Evolutionary conservation across 2,797 vertebrate genomes (phyloP).

Genomic region (Pseudomugil tenellus): DNA sequence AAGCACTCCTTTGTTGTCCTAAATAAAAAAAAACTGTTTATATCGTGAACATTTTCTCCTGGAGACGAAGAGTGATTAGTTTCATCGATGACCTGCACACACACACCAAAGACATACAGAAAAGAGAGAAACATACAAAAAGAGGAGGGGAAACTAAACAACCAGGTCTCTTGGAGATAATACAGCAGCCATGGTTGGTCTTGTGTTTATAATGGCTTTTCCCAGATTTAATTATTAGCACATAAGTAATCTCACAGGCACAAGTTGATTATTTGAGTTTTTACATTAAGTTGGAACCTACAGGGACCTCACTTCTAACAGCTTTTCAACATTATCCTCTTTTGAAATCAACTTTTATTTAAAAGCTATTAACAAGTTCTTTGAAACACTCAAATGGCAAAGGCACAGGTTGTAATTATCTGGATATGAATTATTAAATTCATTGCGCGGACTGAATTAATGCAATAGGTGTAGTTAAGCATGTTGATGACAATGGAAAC

Average conservation of each 20-base stretch:
- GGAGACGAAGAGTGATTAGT: slow-evolving; percentile 27
- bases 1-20: slow-evolving; percentile 43
- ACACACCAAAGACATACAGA: neutral
- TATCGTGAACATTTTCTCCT: slow-evolving; percentile 39
- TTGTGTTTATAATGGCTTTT: slow-evolving; percentile 58
- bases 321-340: slow-evolving; percentile 61
- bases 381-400: slow-evolving; percentile 60
- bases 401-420: slow-evolving; percentile 61
- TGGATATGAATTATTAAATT: slow-evolving; percentile 69
- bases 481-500: slow-evolving; percentile 16
- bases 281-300: slow-evolving; percentile 65
- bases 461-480: slow-evolving; percentile 30
- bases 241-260: slow-evolving; percentile 66
- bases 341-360: slow-evolving; percentile 72
- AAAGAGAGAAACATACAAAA: neutral
- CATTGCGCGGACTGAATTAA: slow-evolving; percentile 49
- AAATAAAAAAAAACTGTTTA: slow-evolving; percentile 49
- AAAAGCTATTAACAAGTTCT: slow-evolving; percentile 65
- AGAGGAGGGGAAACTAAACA: slow-evolving; percentile 39
- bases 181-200: slow-evolving; percentile 7
- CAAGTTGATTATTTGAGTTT: slow-evolving; percentile 72
- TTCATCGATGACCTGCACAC: slow-evolving; percentile 38
- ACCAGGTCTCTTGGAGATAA: slow-evolving; percentile 37
- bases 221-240: slow-evolving; percentile 70
- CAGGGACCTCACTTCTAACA: slow-evolving; percentile 63